Percentiles rank a stretch among this genome's conserved stretches.
Conservation (phyloP, 2,888 invertebrate species). For the Aporophyla nigra region DNA sequence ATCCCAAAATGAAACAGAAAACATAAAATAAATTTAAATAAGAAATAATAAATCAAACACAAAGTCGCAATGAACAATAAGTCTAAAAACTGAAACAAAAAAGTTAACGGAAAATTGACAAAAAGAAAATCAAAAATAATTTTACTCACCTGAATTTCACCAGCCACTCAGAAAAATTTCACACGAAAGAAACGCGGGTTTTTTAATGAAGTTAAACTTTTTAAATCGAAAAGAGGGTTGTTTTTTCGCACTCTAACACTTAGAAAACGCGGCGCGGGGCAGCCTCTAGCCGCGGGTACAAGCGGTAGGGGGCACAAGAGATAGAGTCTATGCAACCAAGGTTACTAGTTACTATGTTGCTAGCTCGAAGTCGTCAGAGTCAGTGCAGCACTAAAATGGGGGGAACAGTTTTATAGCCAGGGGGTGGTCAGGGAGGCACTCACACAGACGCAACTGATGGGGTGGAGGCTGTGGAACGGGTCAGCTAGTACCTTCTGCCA, state of each 20-base stretch:
- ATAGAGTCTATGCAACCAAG: constrained; percentile 58
- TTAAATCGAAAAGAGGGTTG: constrained; percentile 12
- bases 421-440: constrained; percentile 19
- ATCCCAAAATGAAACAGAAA: background rate
- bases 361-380: background rate
- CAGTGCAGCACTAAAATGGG: background rate
- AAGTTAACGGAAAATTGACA: constrained; percentile 26
- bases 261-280: constrained; percentile 36
- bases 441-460: constrained; percentile 22
- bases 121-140: constrained; percentile 20
- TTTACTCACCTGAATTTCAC: constrained; percentile 40
- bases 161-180: background rate
- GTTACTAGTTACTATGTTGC: constrained; percentile 4
- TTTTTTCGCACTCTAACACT: constrained; percentile 39
- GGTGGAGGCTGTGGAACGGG: constrained; percentile 26
- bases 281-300: constrained; percentile 22
- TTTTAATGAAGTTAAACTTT: constrained; percentile 1
- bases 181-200: background rate
- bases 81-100: constrained; percentile 12
- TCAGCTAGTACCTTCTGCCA: background rate
- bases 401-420: constrained; percentile 18
- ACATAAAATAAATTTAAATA: background rate
- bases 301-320: constrained; percentile 6
- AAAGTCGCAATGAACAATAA: background rate
- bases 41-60: background rate